These are phyloP conservation scores for Calidris pygmaea DNA, from an alignment of 2,113 vertebrate genomes.

Conservation along the genomic window DNA sequence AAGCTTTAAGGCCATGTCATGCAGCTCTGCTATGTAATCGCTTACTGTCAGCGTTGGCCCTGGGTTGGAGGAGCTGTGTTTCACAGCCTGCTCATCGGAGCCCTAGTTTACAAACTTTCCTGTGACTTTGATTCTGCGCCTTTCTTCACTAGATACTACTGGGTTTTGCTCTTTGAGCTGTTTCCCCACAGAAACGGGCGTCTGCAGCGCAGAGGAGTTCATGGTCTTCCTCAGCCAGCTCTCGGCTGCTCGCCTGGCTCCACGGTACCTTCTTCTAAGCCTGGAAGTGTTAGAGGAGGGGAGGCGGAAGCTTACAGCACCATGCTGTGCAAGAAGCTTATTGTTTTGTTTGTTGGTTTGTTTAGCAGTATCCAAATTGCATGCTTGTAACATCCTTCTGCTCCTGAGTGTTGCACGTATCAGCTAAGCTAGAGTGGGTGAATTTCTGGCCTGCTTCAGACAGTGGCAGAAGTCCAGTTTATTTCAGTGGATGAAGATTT, in stretches of 20 bases:
- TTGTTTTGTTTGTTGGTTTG: not conserved
- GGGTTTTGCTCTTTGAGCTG: not conserved
- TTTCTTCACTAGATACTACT: not conserved
- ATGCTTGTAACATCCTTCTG: not conserved
- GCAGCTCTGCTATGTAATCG: not conserved
- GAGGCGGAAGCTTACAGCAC: not conserved
- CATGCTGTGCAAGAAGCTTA: not conserved
- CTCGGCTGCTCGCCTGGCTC: not conserved
- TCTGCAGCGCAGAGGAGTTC: not conserved
- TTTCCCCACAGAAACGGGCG: not conserved
- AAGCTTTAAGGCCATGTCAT: not conserved
- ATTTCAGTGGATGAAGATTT: not conserved
- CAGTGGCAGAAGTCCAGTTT: not conserved
- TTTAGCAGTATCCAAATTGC: not conserved
- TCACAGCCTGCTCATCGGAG: not conserved
- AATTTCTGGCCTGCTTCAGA: not conserved
- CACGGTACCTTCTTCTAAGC: not conserved
- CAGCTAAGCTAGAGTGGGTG: rapidly evolving
- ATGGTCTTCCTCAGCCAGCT: not conserved
- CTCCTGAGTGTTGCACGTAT: not conserved
- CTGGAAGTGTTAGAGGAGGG: not conserved
- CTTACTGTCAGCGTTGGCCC: not conserved
- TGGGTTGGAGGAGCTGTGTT: not conserved
- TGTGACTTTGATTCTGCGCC: not conserved
- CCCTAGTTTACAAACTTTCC: not conserved